Base-by-base conservation (phyloP, 2,888 invertebrate species). In the Spodoptera picta region DNA sequence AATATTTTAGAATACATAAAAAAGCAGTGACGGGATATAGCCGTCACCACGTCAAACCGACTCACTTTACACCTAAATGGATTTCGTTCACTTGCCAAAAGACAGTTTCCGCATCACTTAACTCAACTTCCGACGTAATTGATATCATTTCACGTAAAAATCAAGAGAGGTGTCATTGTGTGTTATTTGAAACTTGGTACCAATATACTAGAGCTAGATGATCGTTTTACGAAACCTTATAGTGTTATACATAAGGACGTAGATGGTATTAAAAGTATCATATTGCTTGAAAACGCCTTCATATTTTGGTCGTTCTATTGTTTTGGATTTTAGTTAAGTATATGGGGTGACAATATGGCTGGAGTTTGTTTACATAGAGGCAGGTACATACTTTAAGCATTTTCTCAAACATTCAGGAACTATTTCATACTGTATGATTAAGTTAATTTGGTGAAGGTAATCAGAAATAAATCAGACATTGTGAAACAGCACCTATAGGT, bases 51-150 rank as follows among this genome's bases (percentile, higher is more conserved):
- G 89, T 90, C 90, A 89, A 83, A 84, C 78, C 83, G 69, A 87
- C 87, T 91, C 88, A 89, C 86, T 89, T 89, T 85, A 92, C 90
- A 91, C 92, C 86, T 83, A 90, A 91, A 91, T 92, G 91, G 90
- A 90, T 85, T 86, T 83, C 83, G 84, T 87, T 86, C 87, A 86
- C 83, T 85, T 83, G 86, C 85, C 88, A 89, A 90, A 89, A 88
- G 92, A 92, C 91, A 91, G 87, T 93, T 93, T 93, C 92, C 91
- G 85, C 91, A 65, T 89, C 93, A 91, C 91, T 93, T 91, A 90
- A 83, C 88, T 83, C 83, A 83, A 92, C 90, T 93, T 94, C 94
- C 94, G 90, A 79, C 85, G 92, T 87, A 92, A 93, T 90, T 88
- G 93, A 92, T 94, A 93, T 92, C 90, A 90, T 89, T 89, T 87